Evolutionary conservation across 2,888 invertebrate genomes (phyloP).

Genomic region (Erpobdella octoculata): DNA sequence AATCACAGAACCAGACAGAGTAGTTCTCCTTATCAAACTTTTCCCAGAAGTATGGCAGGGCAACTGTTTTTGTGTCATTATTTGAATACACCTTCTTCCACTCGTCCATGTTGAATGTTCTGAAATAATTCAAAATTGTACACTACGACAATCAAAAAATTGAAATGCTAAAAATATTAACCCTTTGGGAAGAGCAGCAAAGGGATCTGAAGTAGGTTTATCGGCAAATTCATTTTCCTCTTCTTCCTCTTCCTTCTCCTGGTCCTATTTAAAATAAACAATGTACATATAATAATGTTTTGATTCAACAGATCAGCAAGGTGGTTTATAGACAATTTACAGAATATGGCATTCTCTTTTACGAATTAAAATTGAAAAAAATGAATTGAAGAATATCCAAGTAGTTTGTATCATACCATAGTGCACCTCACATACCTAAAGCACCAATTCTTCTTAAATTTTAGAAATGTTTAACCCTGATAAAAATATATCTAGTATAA

Average conservation of each 20-base stretch:
- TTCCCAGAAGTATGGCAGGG: constrained; percentile 95
- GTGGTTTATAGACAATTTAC: neutral
- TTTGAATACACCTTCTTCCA: constrained; percentile 96
- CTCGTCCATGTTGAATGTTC: constrained; percentile 86
- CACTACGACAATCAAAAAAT: neutral
- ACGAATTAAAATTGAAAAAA: too few relatives aligned
- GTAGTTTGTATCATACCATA: too few relatives aligned
- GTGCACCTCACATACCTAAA: too few relatives aligned
- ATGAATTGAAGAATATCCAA: too few relatives aligned
- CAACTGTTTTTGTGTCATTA: constrained; percentile 74
- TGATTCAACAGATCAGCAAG: neutral
- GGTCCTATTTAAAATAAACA: neutral
- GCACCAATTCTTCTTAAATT: too few relatives aligned
- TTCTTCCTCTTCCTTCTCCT: constrained; percentile 36
- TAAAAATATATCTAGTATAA: too few relatives aligned
- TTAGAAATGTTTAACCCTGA: too few relatives aligned
- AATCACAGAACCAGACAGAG: constrained; percentile 93
- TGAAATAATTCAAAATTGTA: constrained; percentile 46
- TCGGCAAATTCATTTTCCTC: constrained; percentile 46
- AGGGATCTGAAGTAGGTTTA: constrained; percentile 68
- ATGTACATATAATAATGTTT: neutral
- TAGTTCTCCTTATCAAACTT: constrained; percentile 92
- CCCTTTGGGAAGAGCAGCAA: constrained; percentile 67
- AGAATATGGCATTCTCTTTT: constrained; percentile 42
- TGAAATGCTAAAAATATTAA: constrained; percentile 26